Conservation (phyloP, 2,113 vertebrate genomes). For the Glareola pratincola region DNA sequence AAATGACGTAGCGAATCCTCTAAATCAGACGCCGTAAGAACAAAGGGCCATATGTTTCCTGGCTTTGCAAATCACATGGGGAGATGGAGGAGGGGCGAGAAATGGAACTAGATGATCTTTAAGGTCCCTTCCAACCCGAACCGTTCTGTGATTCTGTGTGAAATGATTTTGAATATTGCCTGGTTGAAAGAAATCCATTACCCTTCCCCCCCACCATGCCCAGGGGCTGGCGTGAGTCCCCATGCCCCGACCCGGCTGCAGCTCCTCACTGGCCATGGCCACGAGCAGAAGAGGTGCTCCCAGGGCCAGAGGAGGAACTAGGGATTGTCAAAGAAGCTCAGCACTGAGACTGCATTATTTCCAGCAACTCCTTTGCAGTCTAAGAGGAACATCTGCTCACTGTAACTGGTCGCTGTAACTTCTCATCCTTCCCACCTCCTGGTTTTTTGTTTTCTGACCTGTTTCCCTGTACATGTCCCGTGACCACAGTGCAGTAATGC, state of each 20-base stretch:
- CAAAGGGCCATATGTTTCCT: neutral
- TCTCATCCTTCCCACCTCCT: neutral
- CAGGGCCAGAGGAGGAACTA: neutral
- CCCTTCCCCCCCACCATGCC: neutral
- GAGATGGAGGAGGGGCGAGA: neutral
- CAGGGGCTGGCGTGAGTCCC: rapidly evolving
- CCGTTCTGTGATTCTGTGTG: too few species aligned
- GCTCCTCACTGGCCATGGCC: neutral
- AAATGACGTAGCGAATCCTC: neutral
- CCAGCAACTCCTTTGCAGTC: neutral
- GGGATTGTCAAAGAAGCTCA: neutral
- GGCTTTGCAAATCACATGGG: neutral
- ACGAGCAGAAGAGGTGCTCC: neutral
- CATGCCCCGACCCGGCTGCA: rapidly evolving
- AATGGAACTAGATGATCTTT: neutral
- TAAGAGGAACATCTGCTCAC: neutral
- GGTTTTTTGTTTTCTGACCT: neutral
- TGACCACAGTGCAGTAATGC: neutral
- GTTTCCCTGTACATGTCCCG: neutral
- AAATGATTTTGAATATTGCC: neutral
- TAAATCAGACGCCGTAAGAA: neutral
- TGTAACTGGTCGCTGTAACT: neutral
- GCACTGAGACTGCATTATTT: neutral
- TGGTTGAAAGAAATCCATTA: neutral
- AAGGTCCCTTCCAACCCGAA: too few species aligned